Percentiles rank a stretch among this genome's conserved stretches.
phyloP scores from a whole-genome alignment of 2,113 vertebrate species.

The Chiloscyllium plagiosum region DNA sequence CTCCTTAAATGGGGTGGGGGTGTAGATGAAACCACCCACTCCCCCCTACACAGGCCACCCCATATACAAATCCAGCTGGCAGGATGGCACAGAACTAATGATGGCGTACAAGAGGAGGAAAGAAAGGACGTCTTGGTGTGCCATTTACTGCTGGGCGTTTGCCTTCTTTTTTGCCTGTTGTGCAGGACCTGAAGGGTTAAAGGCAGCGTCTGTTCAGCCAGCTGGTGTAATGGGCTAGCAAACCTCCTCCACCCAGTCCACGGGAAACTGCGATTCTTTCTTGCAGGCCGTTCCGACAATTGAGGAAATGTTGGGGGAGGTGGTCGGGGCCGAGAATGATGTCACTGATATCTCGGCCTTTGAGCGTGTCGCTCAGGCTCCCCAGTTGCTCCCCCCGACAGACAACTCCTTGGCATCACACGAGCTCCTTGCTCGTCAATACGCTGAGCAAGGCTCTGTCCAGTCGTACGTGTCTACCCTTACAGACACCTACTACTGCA shows the following conservation, averaged over 20 bases:
- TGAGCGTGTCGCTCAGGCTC: constrained; percentile 35
- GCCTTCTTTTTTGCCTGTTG: neutral
- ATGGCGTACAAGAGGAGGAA: neutral
- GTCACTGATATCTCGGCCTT: constrained; percentile 29
- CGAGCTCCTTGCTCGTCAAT: neutral
- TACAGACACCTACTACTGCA: neutral
- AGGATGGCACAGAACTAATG: neutral
- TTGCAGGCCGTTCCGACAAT: neutral
- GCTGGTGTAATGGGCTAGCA: neutral
- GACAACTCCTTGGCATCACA: neutral
- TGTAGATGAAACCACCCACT: no score
- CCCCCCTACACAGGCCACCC: neutral
- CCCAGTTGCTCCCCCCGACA: constrained; percentile 27
- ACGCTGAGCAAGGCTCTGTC: neutral
- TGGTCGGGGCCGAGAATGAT: constrained; percentile 2
- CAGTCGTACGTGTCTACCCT: neutral
- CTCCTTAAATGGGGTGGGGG: no score
- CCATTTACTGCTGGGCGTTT: neutral
- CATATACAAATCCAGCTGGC: neutral
- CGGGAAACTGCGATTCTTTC: neutral
- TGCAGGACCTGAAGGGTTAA: neutral
- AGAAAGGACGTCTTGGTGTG: neutral
- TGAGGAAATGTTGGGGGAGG: constrained; percentile 2
- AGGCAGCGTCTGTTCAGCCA: neutral
- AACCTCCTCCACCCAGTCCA: neutral